Evolutionary conservation across 2,113 vertebrate genomes (phyloP), one percentile per base, ranked within the genome.

Genomic region (Todiramphus chloris): DNA sequence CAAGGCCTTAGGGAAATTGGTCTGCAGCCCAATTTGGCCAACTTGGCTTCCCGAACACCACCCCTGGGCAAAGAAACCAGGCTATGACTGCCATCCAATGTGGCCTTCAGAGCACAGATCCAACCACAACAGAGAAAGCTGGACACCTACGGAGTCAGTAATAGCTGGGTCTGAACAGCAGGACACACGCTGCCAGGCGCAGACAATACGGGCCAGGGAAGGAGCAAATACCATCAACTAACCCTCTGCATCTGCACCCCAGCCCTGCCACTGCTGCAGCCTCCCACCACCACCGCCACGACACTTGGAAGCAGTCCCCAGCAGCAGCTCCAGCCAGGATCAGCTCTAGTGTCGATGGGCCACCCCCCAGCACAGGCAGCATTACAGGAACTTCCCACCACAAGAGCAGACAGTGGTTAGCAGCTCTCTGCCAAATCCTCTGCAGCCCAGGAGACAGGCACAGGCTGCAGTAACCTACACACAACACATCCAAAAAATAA

Each of bases 11-110:
- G 93, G 93, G 85, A 90, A 90, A 89, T 86, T 95, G 92, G 93
- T 97, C 85, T 77, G 79, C 75, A 86, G 96, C 93, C 90, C 25
- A 5, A 82, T 92, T 94, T 95, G 96, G 91, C 80, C 90, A 95
- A 93, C 80, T 82, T 89, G 96, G 89, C 92, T 96, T 92, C 92
- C 53, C 0, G 0, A 95, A 95, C 0, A 1, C 74, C 80, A 95
- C 89, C 90, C 28, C 58, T 90, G 86, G 96, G 95, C 92, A 95
- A 53, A 96, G 86, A 96, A 96, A 87, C 66, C 62, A 79, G 63
- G 92, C 86, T 83, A 21, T 12, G 48, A 92, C 66, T 93, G 94
- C 83, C 93, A 93, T 92, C 86, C 89, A 41, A 66, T 10, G 74
- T 89, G 95, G 92, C 94, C 69, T 83, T 79, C 9, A 4, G 69